Evolutionary conservation across 2,113 vertebrate genomes (phyloP).

Genomic region (Etia nguti): DNA sequence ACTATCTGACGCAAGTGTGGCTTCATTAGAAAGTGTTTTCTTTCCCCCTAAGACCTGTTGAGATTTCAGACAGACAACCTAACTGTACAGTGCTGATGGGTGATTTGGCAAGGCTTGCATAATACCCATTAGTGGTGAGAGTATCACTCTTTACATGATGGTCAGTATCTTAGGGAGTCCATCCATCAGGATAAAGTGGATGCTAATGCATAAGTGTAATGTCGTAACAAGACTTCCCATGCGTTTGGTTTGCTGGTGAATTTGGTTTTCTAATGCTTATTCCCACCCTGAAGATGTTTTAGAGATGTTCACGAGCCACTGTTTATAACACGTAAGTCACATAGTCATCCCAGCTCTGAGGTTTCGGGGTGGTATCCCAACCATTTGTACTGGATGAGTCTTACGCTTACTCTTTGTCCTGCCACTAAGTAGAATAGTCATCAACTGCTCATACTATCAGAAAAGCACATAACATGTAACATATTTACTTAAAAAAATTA

Average conservation of each 20-base stretch:
- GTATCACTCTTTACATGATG: constrained; percentile 5
- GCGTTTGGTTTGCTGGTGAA: not conserved
- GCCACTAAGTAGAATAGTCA: not conserved
- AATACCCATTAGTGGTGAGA: constrained; percentile 2
- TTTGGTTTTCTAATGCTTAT: not conserved
- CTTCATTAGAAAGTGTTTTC: not conserved
- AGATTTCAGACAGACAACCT: constrained; percentile 2
- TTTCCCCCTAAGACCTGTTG: not conserved
- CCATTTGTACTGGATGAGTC: not conserved
- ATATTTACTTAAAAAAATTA: not conserved
- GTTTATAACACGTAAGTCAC: not conserved
- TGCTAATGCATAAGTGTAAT: not conserved
- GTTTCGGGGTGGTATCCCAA: not conserved
- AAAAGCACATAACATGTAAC: not conserved
- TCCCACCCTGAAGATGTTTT: not conserved
- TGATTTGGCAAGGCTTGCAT: constrained; percentile 26
- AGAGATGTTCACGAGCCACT: not conserved
- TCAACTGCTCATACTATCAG: not conserved
- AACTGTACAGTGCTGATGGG: constrained; percentile 1
- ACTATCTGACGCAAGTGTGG: not conserved
- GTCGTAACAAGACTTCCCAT: not conserved
- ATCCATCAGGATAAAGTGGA: not conserved
- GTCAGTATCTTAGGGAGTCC: not conserved
- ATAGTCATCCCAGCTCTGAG: not conserved
- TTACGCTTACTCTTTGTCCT: not conserved